Conservation (phyloP, 2,113 vertebrate genomes). For the Mustelus asterias region DNA sequence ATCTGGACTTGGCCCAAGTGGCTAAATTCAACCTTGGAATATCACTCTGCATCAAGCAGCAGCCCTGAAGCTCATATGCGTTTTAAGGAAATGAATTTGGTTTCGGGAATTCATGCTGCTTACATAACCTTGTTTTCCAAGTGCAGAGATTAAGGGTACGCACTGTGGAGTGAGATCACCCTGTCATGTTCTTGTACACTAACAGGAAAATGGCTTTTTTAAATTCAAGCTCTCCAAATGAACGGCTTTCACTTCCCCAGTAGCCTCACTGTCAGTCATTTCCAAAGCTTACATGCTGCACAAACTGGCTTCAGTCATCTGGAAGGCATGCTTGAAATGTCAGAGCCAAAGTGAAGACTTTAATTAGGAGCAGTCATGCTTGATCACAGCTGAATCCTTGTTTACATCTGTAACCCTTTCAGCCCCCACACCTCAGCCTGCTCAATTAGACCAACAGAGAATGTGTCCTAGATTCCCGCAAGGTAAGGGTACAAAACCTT, state of each 20-base stretch:
- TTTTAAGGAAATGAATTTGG: neutral
- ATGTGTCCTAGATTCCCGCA: neutral
- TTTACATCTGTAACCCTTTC: constrained; percentile 16
- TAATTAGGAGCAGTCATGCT: constrained; percentile 6
- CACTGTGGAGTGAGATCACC: neutral
- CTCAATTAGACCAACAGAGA: neutral
- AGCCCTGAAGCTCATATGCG: neutral
- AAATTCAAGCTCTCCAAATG: constrained; percentile 20
- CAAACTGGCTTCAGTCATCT: neutral
- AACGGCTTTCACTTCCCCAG: neutral
- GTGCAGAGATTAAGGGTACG: neutral
- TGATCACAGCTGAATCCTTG: constrained; percentile 19
- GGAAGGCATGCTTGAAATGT: constrained; percentile 14
- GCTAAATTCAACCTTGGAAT: neutral
- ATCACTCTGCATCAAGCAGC: neutral
- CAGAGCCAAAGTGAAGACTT: constrained; percentile 9
- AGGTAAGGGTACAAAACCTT: neutral
- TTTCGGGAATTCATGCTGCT: neutral
- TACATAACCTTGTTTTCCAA: neutral
- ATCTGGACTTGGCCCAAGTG: too few relatives aligned
- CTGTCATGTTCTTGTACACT: constrained; percentile 15
- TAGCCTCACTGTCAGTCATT: constrained; percentile 24
- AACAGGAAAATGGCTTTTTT: constrained; percentile 18
- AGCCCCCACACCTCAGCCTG: neutral
- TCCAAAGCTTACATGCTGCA: neutral